These are phyloP conservation scores for Cydia fagiglandana DNA, from an alignment of 1,140 invertebrate species.

Conservation along the genomic window DNA sequence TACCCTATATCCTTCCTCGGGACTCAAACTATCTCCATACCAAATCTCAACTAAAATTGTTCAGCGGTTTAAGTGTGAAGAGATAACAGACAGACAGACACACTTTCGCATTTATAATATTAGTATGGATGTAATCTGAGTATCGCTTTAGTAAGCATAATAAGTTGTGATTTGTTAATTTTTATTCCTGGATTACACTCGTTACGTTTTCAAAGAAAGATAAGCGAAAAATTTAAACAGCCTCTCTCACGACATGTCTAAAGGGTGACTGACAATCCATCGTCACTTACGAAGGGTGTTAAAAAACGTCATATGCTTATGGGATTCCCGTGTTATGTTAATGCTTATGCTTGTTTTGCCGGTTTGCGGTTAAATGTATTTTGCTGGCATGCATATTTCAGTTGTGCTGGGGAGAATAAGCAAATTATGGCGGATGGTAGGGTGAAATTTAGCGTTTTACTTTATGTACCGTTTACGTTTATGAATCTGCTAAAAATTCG, in stretches of 20 bases:
- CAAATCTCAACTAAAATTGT: no score
- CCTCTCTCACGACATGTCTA: background rate
- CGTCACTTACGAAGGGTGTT: slow-evolving; percentile 58
- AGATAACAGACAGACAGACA: no score
- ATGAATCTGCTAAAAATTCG: background rate
- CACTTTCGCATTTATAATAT: no score
- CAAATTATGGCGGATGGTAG: slow-evolving; percentile 11
- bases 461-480: slow-evolving; percentile 29
- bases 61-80: no score
- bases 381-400: slow-evolving; percentile 30
- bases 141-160: no score
- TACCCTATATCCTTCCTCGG: no score
- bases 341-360: slow-evolving; percentile 40
- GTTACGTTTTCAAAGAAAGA: background rate
- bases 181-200: background rate
- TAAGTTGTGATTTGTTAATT: no score
- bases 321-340: slow-evolving; percentile 74
- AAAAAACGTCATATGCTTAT: slow-evolving; percentile 74
- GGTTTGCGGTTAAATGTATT: slow-evolving; percentile 37
- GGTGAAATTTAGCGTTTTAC: slow-evolving; percentile 36
- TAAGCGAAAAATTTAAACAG: background rate
- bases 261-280: slow-evolving; percentile 40
- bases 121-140: no score
- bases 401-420: slow-evolving; percentile 8
- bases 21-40: no score